A percentile compares a stretch with the other conserved stretches of the same genome.
These are phyloP conservation scores for Sussaba pulchella DNA, from an alignment of 2,888 invertebrate genomes.

Conservation along the genomic window DNA sequence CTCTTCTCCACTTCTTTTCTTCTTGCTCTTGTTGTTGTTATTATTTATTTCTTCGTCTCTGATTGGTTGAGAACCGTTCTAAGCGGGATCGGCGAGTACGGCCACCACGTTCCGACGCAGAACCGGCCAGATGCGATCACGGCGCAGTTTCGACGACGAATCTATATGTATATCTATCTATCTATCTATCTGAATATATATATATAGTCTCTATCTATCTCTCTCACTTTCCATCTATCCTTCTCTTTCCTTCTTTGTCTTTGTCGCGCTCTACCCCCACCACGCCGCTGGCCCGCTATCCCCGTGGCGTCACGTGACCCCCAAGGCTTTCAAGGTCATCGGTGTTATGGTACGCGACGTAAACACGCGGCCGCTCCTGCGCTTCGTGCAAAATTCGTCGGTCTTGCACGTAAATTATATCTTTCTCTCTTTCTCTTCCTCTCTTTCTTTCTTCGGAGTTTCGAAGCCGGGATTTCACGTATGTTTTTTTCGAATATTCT, in stretches of 20 bases:
- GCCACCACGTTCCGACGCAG: slow-evolving; percentile 21
- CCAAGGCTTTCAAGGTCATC: slow-evolving; percentile 81
- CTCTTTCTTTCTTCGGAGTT: too few relatives aligned
- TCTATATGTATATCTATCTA: too few relatives aligned
- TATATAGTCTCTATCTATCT: too few relatives aligned
- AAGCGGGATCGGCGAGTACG: background rate
- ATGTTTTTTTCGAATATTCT: too few relatives aligned
- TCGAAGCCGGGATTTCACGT: too few relatives aligned
- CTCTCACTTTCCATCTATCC: too few relatives aligned
- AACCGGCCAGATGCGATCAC: slow-evolving; percentile 42
- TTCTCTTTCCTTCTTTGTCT: background rate
- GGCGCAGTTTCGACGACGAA: slow-evolving; percentile 58
- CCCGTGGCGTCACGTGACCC: slow-evolving; percentile 76
- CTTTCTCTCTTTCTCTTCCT: too few relatives aligned
- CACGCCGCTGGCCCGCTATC: background rate
- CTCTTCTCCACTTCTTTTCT: background rate
- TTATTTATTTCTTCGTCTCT: too few relatives aligned
- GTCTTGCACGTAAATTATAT: too few relatives aligned
- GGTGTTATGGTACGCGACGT: slow-evolving; percentile 81
- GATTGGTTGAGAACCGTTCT: background rate
- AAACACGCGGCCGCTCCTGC: slow-evolving; percentile 72
- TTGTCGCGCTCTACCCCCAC: slow-evolving; percentile 35
- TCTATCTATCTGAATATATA: too few relatives aligned
- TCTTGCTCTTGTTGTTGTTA: background rate
- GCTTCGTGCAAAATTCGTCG: too few relatives aligned